Conservation (phyloP, 2,888 invertebrate genomes). For the Clusia tigrina region DNA sequence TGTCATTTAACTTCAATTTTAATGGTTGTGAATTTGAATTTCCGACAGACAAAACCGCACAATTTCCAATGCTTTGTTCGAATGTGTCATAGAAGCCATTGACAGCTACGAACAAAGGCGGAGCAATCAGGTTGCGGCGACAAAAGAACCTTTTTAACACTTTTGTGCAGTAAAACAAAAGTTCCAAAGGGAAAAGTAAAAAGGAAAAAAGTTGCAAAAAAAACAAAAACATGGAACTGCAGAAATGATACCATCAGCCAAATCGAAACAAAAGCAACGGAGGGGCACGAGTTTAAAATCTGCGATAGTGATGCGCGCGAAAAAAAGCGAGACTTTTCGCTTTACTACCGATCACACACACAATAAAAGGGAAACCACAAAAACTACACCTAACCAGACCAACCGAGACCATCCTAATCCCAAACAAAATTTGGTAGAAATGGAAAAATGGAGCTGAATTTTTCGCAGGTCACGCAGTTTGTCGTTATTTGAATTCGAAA, state of each 20-base stretch:
- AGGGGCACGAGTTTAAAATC: conserved; percentile 32
- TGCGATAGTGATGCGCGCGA: conserved; percentile 20
- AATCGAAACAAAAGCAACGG: conserved; percentile 1
- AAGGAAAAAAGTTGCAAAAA: neutral
- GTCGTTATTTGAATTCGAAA: too few relatives aligned
- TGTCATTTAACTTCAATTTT: too few relatives aligned
- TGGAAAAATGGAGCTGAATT: too few relatives aligned
- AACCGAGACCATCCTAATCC: too few relatives aligned
- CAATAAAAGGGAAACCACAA: too few relatives aligned
- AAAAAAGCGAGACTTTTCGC: conserved; percentile 24
- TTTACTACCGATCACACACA: neutral
- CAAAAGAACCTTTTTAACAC: conserved; percentile 34
- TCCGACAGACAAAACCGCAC: conserved; percentile 38
- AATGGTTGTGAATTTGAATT: neutral
- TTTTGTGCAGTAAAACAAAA: conserved; percentile 12
- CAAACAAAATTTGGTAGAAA: too few relatives aligned
- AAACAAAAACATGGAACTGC: neutral
- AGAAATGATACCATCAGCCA: conserved; percentile 11
- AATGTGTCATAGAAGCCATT: conserved; percentile 36
- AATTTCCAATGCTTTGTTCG: conserved; percentile 50
- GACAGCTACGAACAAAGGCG: conserved; percentile 16
- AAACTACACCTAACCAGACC: too few relatives aligned
- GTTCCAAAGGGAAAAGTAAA: neutral
- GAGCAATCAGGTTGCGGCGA: conserved; percentile 52
- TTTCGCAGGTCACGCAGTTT: too few relatives aligned